Base-by-base conservation (phyloP, 2,113 vertebrate species). In the Burhinus oedicnemus region DNA sequence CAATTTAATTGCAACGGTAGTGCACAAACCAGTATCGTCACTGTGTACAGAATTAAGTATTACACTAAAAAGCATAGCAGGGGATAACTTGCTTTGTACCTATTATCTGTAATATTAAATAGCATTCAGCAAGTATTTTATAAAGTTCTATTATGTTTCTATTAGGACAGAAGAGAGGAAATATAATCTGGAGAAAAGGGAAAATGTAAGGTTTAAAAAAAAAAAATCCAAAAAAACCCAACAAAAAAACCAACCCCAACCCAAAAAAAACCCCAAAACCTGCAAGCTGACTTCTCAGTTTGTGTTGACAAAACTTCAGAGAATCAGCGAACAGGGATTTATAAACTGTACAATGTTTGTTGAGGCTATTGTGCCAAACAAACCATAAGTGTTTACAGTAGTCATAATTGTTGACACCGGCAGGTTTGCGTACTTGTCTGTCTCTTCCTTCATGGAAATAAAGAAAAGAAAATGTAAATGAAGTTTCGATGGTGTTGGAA, bases 11-110 rank as follows among this genome's bases (percentile, higher is more conserved):
- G 40, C n/a, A 22, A 1, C 1, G 2, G 3, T 20, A 30, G 47
- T 26, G 18, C 38, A 10, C 2, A 3, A 29, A 40, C 12, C 34
- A 58, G 14, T 6, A 1, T 17, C 8, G 3, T 6, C 49, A 42
- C 71, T 55, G n/a, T 36, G 54, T 9, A 4, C 19, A 55, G 66
- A 36, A 29, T 32, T 12, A 72, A 47, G 36, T 49, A 29, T 18
- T 11, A 1, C 9, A 34, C 23, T 44, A 30, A 16, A 25, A 69
- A 78, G 77, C 68, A 22, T 9, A 15, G 62, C 52, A 30, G 42
- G 83, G 61, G 36, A 42, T 42, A n/a, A 15, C 29, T 18, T 51
- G 22, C 52, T 66, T 54, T 66, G 87, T 58, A 49, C 16, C n/a
- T 36, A 3, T 49, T 72, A 6, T 49, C 52, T 80, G 47, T 47